These are phyloP conservation scores for Vireo altiloquus DNA, from an alignment of 2,113 vertebrate genomes.

Conservation along the genomic window DNA sequence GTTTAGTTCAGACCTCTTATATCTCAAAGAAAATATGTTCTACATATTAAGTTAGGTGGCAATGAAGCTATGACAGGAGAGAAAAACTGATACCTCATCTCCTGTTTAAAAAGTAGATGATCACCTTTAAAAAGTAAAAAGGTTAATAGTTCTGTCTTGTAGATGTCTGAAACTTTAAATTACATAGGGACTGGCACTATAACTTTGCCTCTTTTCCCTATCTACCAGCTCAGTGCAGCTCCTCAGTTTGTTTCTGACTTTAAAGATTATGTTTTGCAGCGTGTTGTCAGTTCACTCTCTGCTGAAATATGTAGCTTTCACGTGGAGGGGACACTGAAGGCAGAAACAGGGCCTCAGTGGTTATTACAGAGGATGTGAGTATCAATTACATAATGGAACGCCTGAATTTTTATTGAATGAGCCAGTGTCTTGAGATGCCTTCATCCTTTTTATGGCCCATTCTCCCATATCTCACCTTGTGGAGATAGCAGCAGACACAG, in stretches of 20 bases:
- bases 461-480: background rate
- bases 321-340: background rate
- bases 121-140: background rate
- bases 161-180: background rate
- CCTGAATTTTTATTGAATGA: background rate
- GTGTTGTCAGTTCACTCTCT: background rate
- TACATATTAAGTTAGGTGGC: background rate
- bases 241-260: background rate
- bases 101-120: background rate
- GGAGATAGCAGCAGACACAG: fast-evolving
- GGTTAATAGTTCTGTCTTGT: background rate
- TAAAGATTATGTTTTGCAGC: background rate
- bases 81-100: background rate
- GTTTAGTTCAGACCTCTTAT: background rate
- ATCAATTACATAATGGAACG: background rate
- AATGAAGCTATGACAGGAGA: background rate
- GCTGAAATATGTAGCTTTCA: background rate
- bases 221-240: background rate
- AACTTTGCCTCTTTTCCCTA: background rate
- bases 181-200: background rate
- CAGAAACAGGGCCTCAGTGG: background rate
- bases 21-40: background rate
- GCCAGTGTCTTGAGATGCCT: background rate
- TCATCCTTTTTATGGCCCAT: background rate
- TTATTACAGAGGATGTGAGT: background rate